Base-by-base conservation (phyloP, 2,888 invertebrate genomes). In the Plutella xylostella region DNA sequence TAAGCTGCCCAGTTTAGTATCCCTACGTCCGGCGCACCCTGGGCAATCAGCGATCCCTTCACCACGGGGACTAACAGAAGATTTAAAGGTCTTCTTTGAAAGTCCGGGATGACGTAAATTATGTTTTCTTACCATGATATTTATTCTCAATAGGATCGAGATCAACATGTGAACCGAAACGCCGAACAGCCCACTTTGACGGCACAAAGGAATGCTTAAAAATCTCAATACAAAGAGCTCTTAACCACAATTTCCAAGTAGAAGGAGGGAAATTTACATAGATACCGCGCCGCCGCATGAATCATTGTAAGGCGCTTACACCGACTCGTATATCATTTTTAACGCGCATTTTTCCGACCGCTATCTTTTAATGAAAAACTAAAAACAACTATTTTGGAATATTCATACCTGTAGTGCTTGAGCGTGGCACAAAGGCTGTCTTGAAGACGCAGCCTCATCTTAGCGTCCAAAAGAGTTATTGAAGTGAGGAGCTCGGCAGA, bases 401-500 rank as follows among this genome's bases (percentile, higher is more conserved):
- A 62, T 60, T 61, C n/a, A n/a, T n/a, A n/a, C n/a, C n/a, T n/a
- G n/a, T n/a, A n/a, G n/a, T n/a, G n/a, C n/a, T 60, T 55, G 61
- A 56, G 55, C 56, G 53, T 45, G 33, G 43, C 55, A 72, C 68
- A 75, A 74, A 73, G 38, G 25, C 34, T 12, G 31, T 33, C 42
- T 37, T 28, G 12, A 45, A 69, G 66, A 54, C 52, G 50, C 63
- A 49, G 37, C 28, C 43, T 44, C 44, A 46, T 57, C 62, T 56
- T 65, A 69, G 64, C 66, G 63, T 57, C 71, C 69, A 57, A 73
- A 77, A 73, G 74, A 68, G 52, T 60, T 69, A 66, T 69, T 68
- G 68, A 70, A 60, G 68, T n/a, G n/a, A n/a, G n/a, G n/a, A n/a
- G n/a, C n/a, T 58, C 64, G 66, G 56, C 60, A 65, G 68, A 76